Evolutionary conservation across 2,797 vertebrate species (phyloP).

Genomic region (Carduelis carduelis): DNA sequence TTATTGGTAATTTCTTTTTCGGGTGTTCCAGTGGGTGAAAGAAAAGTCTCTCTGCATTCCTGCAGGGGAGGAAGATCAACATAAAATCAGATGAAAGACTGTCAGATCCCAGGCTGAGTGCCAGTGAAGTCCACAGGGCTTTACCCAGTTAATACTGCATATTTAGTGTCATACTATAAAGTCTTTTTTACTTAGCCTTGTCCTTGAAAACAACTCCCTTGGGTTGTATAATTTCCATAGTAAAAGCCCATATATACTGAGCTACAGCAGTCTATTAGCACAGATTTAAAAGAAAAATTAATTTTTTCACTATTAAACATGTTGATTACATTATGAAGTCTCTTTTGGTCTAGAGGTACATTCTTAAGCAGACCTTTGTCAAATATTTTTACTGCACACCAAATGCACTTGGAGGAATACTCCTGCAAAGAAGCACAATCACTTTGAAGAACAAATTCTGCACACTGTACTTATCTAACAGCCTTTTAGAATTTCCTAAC

Average conservation of each 20-base stretch:
- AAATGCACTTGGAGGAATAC: background rate
- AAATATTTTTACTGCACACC: background rate
- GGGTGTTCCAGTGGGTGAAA: background rate
- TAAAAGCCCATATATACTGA: background rate
- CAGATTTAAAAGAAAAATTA: background rate
- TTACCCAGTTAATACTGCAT: background rate
- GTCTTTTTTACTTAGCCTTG: background rate
- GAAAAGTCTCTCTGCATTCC: background rate
- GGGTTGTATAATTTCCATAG: background rate
- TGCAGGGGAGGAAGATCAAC: background rate
- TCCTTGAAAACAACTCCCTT: conserved; percentile 1
- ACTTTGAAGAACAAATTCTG: background rate
- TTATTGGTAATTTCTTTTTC: background rate
- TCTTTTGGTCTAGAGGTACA: background rate
- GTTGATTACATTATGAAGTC: background rate
- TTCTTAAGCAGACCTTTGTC: background rate
- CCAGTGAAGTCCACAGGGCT: background rate
- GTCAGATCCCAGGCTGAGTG: background rate
- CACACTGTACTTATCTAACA: background rate
- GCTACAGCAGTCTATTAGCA: background rate
- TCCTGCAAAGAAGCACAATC: background rate
- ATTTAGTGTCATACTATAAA: background rate
- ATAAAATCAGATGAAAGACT: background rate
- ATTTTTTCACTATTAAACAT: background rate
- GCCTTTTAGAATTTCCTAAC: background rate